Evolutionary conservation across 1,140 invertebrate genomes (phyloP).

Genomic region (Panagrolaimus sp.): DNA sequence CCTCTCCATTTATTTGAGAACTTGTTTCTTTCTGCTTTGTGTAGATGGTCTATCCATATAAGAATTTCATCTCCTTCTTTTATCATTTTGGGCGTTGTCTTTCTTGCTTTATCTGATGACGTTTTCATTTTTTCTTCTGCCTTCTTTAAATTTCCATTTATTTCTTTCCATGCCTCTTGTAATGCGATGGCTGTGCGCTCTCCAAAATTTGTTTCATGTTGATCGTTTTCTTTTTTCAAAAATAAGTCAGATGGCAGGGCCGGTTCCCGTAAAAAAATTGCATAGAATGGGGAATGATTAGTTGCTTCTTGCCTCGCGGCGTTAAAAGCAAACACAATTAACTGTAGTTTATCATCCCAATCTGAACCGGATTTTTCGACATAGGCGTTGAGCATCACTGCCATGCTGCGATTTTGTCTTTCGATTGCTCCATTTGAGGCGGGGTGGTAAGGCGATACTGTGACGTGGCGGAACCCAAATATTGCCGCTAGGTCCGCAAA

Average conservation of each 20-base stretch:
- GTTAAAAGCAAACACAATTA: background rate
- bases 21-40: background rate
- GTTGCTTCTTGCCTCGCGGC: background rate
- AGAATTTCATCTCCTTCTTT: background rate
- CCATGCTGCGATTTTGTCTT: background rate
- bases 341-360: background rate
- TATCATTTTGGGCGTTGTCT: background rate
- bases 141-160: background rate
- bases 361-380: background rate
- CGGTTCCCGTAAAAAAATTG: background rate
- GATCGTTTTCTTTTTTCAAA: background rate
- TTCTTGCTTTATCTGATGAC: background rate
- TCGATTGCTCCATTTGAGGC: background rate
- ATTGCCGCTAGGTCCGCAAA: background rate
- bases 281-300: background rate
- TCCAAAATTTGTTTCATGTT: background rate
- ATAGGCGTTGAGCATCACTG: background rate
- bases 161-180: background rate
- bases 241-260: background rate
- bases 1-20: background rate
- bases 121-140: background rate
- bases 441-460: background rate
- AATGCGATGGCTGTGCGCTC: background rate
- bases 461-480: background rate
- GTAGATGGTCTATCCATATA: background rate